These are phyloP conservation scores for Pachypsylla venusta DNA, from an alignment of 1,140 invertebrate genomes.

Conservation along the genomic window DNA sequence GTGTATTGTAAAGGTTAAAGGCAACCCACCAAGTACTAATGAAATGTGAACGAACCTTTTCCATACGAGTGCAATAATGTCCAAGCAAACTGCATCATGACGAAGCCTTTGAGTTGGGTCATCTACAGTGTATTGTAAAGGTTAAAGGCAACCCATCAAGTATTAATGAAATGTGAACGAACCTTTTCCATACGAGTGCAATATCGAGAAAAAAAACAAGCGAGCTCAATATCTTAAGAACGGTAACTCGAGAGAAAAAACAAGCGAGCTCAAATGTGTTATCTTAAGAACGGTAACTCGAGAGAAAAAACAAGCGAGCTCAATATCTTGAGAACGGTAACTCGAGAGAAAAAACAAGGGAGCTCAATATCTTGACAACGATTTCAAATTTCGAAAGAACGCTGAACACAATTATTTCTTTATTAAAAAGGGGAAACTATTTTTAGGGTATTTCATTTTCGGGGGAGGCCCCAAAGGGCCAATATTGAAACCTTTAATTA, in stretches of 20 bases:
- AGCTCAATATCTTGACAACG: too few relatives aligned
- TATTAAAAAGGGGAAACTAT: too few relatives aligned
- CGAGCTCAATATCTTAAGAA: not conserved
- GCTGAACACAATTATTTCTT: too few relatives aligned
- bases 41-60: constrained; percentile 38
- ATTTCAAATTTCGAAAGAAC: too few relatives aligned
- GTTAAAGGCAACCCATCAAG: constrained; percentile 48
- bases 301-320: not conserved
- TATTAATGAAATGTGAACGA: constrained; percentile 21
- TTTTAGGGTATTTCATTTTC: too few relatives aligned
- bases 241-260: too few relatives aligned
- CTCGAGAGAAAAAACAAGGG: too few relatives aligned
- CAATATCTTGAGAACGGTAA: not conserved
- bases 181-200: constrained; percentile 59
- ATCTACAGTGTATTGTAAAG: constrained; percentile 61
- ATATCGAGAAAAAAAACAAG: constrained; percentile 28
- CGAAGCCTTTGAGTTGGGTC: constrained; percentile 67
- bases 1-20: constrained; percentile 60
- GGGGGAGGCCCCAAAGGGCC: too few relatives aligned
- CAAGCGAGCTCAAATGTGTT: constrained; percentile 24
- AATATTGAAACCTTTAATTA: too few relatives aligned
- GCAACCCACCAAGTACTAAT: not conserved
- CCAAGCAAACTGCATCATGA: constrained; percentile 77
- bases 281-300: constrained; percentile 12
- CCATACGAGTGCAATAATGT: constrained; percentile 58